These are phyloP conservation scores for Mesopsocus fuscifrons DNA, from an alignment of 2,888 invertebrate genomes.

Conservation along the genomic window DNA sequence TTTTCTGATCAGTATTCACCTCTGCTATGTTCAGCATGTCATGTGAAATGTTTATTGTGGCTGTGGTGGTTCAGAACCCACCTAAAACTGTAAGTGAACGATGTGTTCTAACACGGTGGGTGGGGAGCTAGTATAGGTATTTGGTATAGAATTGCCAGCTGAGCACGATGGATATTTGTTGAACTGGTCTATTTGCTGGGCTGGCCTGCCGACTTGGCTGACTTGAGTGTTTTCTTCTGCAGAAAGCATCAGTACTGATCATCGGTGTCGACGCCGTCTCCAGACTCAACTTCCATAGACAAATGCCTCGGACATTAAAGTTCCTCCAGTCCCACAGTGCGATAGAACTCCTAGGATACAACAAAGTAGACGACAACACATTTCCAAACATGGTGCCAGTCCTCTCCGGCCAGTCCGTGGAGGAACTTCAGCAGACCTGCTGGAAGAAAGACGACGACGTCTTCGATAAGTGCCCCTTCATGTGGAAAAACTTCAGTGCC, in stretches of 20 bases:
- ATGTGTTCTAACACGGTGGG: no score
- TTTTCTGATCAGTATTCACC: no score
- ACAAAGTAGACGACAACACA: slow-evolving; percentile 88
- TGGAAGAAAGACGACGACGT: slow-evolving; percentile 34
- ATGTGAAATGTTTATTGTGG: no score
- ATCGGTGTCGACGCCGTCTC: slow-evolving; percentile 76
- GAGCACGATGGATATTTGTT: no score
- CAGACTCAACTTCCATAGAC: slow-evolving; percentile 63
- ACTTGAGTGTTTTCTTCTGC: no score
- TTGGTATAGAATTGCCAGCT: no score
- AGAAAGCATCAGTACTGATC: slow-evolving; percentile 35
- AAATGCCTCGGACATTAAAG: slow-evolving; percentile 52
- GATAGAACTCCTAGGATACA: slow-evolving; percentile 70
- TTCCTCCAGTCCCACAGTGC: slow-evolving; percentile 37
- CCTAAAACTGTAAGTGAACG: no score
- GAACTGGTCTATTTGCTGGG: no score
- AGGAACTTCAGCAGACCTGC: slow-evolving; percentile 43
- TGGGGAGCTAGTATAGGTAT: no score
- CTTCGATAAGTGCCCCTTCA: slow-evolving; percentile 62
- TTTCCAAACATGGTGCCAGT: slow-evolving; percentile 77
- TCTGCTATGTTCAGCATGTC: no score
- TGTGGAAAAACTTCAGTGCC: slow-evolving; percentile 63
- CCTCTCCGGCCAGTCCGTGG: slow-evolving; percentile 47
- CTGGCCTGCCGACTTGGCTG: no score
- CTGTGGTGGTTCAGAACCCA: no score